Percentiles rank a stretch among this genome's conserved stretches.
These are phyloP conservation scores for Calephelis nemesis DNA, from an alignment of 1,140 invertebrate genomes.

Conservation along the genomic window DNA sequence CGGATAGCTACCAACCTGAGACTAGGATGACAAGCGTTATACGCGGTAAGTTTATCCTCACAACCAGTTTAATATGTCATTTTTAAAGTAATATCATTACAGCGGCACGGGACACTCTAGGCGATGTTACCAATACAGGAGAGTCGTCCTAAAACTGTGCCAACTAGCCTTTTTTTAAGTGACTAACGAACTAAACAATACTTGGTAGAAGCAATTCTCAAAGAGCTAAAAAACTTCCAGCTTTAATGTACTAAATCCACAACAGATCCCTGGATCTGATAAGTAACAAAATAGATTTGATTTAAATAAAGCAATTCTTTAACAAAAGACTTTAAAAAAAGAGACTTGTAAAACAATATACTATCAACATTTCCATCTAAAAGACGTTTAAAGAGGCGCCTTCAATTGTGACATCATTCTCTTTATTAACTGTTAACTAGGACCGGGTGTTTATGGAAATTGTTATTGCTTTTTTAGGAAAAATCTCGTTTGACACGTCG, in stretches of 20 bases:
- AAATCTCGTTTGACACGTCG: constrained; percentile 74
- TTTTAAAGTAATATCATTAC: no score
- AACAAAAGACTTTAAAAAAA: constrained; percentile 40
- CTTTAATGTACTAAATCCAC: not conserved
- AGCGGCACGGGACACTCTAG: no score
- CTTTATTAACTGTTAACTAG: constrained; percentile 79
- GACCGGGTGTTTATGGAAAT: constrained; percentile 76
- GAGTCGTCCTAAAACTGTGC: no score
- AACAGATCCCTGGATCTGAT: constrained; percentile 13
- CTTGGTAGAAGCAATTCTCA: not conserved
- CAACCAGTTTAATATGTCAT: no score
- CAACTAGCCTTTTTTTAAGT: no score
- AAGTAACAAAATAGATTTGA: constrained; percentile 35
- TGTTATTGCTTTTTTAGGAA: constrained; percentile 78
- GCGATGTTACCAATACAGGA: no score
- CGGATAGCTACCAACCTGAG: no score
- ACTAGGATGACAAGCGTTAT: no score
- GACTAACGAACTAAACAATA: no score
- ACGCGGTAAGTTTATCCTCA: no score
- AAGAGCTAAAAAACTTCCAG: not conserved
- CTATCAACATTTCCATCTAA: constrained; percentile 70
- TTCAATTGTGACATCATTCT: constrained; percentile 74
- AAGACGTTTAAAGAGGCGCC: constrained; percentile 63
- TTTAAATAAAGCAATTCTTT: constrained; percentile 37
- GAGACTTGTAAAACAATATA: constrained; percentile 65